These are phyloP conservation scores for Drosophila bipectinata DNA, from an alignment of 1,140 invertebrate species.

Conservation along the genomic window DNA sequence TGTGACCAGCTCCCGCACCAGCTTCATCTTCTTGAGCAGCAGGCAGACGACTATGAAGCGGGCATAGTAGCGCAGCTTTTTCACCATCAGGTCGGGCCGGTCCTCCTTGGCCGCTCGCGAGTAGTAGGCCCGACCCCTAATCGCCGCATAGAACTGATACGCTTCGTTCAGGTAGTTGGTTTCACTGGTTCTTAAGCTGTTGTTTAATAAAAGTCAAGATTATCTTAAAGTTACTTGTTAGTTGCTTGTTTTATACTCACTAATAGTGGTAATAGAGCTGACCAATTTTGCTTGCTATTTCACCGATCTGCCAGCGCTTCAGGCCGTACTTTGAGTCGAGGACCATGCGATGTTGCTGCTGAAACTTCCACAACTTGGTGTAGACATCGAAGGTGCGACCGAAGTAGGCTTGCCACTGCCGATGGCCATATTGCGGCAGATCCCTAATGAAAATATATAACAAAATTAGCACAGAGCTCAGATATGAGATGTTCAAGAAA, in stretches of 20 bases:
- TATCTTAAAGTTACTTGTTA: neutral
- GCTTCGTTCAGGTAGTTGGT: conserved; percentile 98
- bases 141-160: conserved; percentile 98
- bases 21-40: conserved; percentile 96
- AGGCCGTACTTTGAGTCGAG: conserved; percentile 97
- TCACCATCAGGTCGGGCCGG: conserved; percentile 98
- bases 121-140: conserved; percentile 96
- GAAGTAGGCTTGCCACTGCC: conserved; percentile 99
- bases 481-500: neutral
- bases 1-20: conserved; percentile 95
- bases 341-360: conserved; percentile 97
- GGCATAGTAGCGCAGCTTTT: conserved; percentile 98
- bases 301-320: conserved; percentile 99
- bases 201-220: conserved; percentile 11
- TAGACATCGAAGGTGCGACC: conserved; percentile 99
- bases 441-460: conserved; percentile 87
- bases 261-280: conserved; percentile 99
- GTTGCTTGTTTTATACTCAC: conserved; percentile 86
- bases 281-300: conserved; percentile 99
- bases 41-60: conserved; percentile 98
- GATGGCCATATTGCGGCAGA: conserved; percentile 98
- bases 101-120: conserved; percentile 97
- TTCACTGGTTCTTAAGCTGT: conserved; percentile 96
- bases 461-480: neutral
- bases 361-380: conserved; percentile 99